A percentile compares a stretch with the other conserved stretches of the same genome.
Conservation (phyloP, 2,113 vertebrate species). For the Acanthisitta chloris region DNA sequence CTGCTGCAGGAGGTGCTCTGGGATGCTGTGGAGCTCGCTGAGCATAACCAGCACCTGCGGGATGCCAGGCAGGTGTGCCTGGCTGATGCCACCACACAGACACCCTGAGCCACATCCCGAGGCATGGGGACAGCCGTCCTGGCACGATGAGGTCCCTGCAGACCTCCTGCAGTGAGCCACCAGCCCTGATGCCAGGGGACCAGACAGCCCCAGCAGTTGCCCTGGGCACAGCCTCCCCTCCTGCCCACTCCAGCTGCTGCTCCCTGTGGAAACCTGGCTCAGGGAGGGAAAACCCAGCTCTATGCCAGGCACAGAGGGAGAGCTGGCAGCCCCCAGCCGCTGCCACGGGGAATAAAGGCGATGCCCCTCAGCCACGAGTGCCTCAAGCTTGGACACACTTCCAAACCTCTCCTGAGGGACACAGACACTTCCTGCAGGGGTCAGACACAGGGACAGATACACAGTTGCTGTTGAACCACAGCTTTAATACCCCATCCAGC, state of each 20-base stretch:
- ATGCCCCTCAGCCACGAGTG: not conserved
- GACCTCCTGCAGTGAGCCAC: not conserved
- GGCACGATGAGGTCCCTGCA: fast-evolving
- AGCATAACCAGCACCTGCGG: slow-evolving; percentile 76
- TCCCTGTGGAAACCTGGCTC: not conserved
- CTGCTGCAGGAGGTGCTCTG: slow-evolving; percentile 77
- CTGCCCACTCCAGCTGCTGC: fast-evolving
- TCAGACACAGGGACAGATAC: not conserved
- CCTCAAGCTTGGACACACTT: fast-evolving
- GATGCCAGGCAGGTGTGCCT: slow-evolving; percentile 39
- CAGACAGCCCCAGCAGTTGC: fast-evolving
- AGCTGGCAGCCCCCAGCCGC: not conserved
- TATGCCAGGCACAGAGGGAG: not conserved
- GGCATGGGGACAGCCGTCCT: fast-evolving
- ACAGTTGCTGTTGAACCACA: fast-evolving
- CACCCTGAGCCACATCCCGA: not conserved
- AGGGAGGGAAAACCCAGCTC: not conserved
- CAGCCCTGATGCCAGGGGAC: not conserved
- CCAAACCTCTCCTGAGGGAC: not conserved
- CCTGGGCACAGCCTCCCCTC: not conserved
- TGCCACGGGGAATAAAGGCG: not conserved
- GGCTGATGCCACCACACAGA: slow-evolving; percentile 10
- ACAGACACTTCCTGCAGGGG: not conserved
- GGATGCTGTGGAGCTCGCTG: slow-evolving; percentile 73
- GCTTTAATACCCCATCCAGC: not conserved